Conservation (phyloP, 2,888 invertebrate species). For the Crocallis elinguaria region DNA sequence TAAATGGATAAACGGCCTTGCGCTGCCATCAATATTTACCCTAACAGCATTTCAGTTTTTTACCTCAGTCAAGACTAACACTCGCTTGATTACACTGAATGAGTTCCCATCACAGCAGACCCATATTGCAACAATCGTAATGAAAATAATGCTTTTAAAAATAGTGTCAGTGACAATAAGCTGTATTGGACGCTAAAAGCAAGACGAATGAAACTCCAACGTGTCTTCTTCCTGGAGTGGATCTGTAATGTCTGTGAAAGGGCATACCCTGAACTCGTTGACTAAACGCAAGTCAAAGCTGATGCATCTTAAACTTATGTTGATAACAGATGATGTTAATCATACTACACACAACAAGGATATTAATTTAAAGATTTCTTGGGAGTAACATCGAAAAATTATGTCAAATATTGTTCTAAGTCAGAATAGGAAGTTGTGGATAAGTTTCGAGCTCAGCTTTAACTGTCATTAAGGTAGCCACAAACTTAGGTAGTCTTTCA, state of each 20-base stretch:
- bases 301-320: not conserved
- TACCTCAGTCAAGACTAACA: not conserved
- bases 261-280: not conserved
- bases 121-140: slow-evolving; percentile 1
- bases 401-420: not conserved
- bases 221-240: slow-evolving; percentile 65
- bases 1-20: too few relatives aligned
- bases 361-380: too few relatives aligned
- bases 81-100: not conserved
- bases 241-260: slow-evolving; percentile 38
- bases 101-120: slow-evolving; percentile 5
- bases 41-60: too few relatives aligned
- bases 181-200: slow-evolving; percentile 56
- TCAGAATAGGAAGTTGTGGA: not conserved
- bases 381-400: too few relatives aligned
- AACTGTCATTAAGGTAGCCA: slow-evolving; percentile 1
- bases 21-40: too few relatives aligned
- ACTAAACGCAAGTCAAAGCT: slow-evolving; percentile 6
- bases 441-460: not conserved
- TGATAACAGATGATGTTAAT: too few relatives aligned
- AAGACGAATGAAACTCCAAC: slow-evolving; percentile 59
- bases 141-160: slow-evolving; percentile 8
- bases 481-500: slow-evolving; percentile 15
- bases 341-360: too few relatives aligned
- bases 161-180: slow-evolving; percentile 50